phyloP scores from a whole-genome alignment of 1,140 invertebrate species.

The Papilio helenus region DNA sequence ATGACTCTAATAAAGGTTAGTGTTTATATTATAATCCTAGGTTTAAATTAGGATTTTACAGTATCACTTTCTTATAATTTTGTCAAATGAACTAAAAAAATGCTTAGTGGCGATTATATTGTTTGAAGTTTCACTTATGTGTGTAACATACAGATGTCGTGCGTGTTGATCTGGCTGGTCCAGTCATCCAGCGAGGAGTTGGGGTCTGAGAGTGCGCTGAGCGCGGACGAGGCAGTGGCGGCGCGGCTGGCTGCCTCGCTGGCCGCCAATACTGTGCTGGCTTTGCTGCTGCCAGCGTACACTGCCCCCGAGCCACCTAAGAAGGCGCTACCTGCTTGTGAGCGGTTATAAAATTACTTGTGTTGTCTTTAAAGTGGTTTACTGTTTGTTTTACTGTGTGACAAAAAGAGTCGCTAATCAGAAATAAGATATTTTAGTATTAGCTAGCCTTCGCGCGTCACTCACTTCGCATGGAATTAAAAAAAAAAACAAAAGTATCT shows the following conservation, averaged over 20 bases:
- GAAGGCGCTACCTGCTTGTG: conserved; percentile 88
- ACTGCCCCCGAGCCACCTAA: conserved; percentile 59
- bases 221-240: conserved; percentile 82
- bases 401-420: too few species aligned
- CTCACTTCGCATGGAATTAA: too few species aligned
- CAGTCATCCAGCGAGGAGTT: conserved; percentile 84
- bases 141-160: conserved; percentile 85
- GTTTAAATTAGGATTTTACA: too few species aligned
- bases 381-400: too few species aligned
- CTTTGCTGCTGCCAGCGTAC: conserved; percentile 87
- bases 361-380: neutral
- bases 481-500: too few species aligned
- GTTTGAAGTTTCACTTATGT: too few species aligned
- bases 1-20: conserved; percentile 87
- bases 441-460: too few species aligned
- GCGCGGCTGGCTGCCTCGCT: conserved; percentile 85
- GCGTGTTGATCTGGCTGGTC: conserved; percentile 89
- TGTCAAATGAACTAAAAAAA: too few species aligned
- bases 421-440: too few species aligned
- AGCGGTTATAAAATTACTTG: conserved; percentile 50
- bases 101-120: neutral
- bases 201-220: conserved; percentile 79
- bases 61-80: too few species aligned
- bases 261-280: conserved; percentile 87
- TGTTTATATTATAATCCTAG: neutral